Evolutionary conservation across 2,113 vertebrate species (phyloP), one percentile per base, ranked within the genome.

Genomic region (Passer domesticus): DNA sequence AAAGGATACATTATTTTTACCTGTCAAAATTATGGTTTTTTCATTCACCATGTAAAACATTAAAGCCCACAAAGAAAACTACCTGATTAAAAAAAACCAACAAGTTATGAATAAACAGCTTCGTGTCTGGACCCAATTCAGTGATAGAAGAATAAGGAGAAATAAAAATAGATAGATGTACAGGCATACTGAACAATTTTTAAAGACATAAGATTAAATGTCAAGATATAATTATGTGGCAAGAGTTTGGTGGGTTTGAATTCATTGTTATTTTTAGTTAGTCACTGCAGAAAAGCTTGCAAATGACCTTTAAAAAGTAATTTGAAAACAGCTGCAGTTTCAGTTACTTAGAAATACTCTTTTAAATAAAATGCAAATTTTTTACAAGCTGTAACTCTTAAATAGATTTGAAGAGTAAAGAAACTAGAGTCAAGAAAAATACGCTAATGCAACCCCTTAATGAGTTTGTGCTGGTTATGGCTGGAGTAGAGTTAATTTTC

Each of bases 291-390:
- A 83, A 97, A 93, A 87, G 41, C 60, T 96, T 96, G 80, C 91
- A 96, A 96, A 94, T 94, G 72, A 97, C 94, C 95, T 98, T 97
- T 97, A 97, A 94, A 97, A 92, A 88, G 53, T 85, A 95, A 95
- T 88, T 62, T 74, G n/a, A 89, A 96, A 96, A 68, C 69, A 94
- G 72, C 33, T 95, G 52, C 88, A 47, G 56, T 89, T 94, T 96
- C 62, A 85, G 59, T 75, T 92, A 92, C 46, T 94, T 89, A 91
- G 67, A 95, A 94, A 92, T 18, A 81, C 62, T 75, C 52, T 79
- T 69, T 83, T 89, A 91, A 95, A 95, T 85, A 89, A 95, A 94
- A 95, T 68, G 60, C 30, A 68, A 55, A 33, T 83, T 74, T 91
- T 81, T 92, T 31, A 86, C 56, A 44, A 90, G 25, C 73, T 69